These are phyloP conservation scores for Narcine bancroftii DNA, from an alignment of 2,113 vertebrate species.

Conservation along the genomic window DNA sequence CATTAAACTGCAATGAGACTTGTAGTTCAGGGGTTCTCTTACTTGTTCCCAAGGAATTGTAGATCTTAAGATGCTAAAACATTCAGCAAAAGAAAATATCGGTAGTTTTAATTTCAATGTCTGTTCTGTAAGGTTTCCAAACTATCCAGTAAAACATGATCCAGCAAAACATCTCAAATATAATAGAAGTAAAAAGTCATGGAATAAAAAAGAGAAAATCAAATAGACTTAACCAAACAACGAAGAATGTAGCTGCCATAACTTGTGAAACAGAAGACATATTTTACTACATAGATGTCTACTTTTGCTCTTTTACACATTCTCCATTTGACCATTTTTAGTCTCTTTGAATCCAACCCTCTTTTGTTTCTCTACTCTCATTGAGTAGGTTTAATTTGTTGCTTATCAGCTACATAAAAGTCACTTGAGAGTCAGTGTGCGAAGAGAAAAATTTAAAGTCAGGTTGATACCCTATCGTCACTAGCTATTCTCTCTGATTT, in stretches of 20 bases:
- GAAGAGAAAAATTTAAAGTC: not conserved
- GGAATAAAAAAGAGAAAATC: not conserved
- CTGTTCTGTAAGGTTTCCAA: not conserved
- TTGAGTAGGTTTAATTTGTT: not conserved
- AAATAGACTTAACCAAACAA: not conserved
- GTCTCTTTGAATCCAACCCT: not conserved
- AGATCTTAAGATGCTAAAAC: not conserved
- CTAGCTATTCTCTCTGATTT: not conserved
- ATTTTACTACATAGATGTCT: not conserved
- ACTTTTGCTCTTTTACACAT: not conserved
- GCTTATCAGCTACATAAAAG: not conserved
- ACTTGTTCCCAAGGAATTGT: not conserved
- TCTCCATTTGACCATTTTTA: not conserved
- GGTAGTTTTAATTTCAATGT: not conserved
- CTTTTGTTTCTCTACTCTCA: not conserved
- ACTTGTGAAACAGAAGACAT: not conserved
- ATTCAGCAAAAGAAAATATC: not conserved
- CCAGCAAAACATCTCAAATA: too few relatives aligned
- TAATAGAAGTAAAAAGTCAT: not conserved
- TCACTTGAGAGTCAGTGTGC: not conserved
- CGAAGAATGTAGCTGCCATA: not conserved
- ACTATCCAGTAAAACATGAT: not conserved
- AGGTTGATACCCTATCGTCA: not conserved
- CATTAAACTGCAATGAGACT: not conserved
- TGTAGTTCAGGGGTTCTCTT: not conserved